Conservation (phyloP, 2,797 vertebrate species). For the Brachymystax lenok region DNA sequence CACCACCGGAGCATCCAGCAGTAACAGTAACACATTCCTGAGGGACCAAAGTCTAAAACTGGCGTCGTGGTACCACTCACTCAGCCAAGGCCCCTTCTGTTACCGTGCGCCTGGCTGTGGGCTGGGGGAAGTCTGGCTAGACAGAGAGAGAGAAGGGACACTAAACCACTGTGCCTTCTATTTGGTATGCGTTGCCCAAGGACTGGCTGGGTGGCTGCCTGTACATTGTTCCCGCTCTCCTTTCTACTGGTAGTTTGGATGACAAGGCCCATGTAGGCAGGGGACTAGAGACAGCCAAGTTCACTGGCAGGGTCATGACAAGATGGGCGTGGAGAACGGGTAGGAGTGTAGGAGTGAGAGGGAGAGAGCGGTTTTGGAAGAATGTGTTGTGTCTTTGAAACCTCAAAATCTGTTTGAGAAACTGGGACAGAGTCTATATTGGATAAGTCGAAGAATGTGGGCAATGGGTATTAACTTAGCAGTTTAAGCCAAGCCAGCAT, state of each 20-base stretch:
- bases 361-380: not conserved
- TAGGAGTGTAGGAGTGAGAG: not conserved
- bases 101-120: not conserved
- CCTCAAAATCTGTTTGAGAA: not conserved
- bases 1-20: not conserved
- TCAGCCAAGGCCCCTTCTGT: not conserved
- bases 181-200: too few relatives aligned
- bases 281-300: not conserved
- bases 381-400: not conserved
- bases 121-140: too few relatives aligned
- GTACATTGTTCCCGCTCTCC: not conserved
- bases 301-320: not conserved
- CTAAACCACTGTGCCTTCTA: not conserved
- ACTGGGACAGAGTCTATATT: not conserved
- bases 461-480: not conserved
- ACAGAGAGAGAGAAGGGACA: not conserved
- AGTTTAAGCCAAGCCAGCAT: not conserved
- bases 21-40: not conserved
- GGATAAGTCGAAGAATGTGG: not conserved
- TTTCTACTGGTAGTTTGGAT: too few relatives aligned
- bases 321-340: not conserved
- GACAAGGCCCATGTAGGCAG: too few relatives aligned
- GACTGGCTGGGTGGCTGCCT: not conserved
- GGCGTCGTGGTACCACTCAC: not conserved
- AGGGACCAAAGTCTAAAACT: constrained; percentile 1